Evolutionary conservation across 2,113 vertebrate species (phyloP).

Genomic region (Romanogobio albipinnatus): DNA sequence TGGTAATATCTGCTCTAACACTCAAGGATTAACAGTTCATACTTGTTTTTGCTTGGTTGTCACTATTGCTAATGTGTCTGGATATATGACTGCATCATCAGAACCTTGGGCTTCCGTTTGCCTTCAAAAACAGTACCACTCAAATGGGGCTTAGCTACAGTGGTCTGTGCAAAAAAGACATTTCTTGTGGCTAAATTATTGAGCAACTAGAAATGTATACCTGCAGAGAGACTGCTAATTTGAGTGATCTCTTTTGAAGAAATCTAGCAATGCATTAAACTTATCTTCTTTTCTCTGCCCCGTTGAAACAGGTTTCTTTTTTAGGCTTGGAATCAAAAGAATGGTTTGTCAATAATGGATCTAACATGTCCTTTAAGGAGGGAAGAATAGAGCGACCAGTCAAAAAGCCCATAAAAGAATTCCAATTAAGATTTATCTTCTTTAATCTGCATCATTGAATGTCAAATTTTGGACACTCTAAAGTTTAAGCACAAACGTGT

Average conservation of each 20-base stretch:
- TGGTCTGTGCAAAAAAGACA: conserved; percentile 68
- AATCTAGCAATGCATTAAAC: conserved; percentile 47
- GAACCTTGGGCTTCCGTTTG: conserved; percentile 36
- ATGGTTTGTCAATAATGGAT: conserved; percentile 61
- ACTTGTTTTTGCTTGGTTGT: conserved; percentile 35
- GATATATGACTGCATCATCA: conserved; percentile 27
- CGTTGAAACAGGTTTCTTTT: background rate
- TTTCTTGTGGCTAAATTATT: conserved; percentile 72
- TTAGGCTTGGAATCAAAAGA: background rate
- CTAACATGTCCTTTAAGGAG: background rate
- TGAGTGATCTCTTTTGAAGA: background rate
- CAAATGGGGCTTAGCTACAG: conserved; percentile 59
- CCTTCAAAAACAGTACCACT: conserved; percentile 56
- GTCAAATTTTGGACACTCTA: background rate
- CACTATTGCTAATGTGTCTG: conserved; percentile 53
- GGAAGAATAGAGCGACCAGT: background rate
- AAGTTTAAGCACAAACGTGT: background rate
- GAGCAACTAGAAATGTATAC: conserved; percentile 70
- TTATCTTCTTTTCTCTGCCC: conserved; percentile 49
- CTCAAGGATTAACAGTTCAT: background rate
- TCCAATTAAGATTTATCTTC: background rate
- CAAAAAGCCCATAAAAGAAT: background rate
- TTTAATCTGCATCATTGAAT: background rate
- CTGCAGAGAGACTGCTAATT: conserved; percentile 59
- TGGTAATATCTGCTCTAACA: background rate